Evolutionary conservation across 1,140 invertebrate genomes (phyloP).

Genomic region (Temnothorax longispinosus): DNA sequence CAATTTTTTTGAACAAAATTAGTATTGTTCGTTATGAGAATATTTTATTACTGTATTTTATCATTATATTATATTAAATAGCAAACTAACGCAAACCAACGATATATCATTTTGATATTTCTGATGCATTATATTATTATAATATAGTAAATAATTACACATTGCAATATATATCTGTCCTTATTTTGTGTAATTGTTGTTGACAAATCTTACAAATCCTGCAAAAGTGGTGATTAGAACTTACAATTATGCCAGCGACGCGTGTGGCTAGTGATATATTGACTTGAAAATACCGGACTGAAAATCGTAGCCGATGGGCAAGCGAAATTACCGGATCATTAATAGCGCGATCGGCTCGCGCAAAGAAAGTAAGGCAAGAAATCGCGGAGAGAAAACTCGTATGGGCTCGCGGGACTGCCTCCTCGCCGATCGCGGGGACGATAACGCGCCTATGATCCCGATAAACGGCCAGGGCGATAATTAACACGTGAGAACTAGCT

Average conservation of each 20-base stretch:
- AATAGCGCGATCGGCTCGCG: conserved; percentile 7
- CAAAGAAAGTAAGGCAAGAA: conserved; percentile 53
- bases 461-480: conserved; percentile 65
- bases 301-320: not conserved
- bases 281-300: not conserved
- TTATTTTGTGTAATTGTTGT: conserved; percentile 34
- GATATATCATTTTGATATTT: conserved; percentile 11
- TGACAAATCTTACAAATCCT: conserved; percentile 33
- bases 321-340: conserved; percentile 18
- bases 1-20: not conserved
- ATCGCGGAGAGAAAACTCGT: conserved; percentile 25
- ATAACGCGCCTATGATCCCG: conserved; percentile 62
- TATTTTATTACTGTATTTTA: not conserved
- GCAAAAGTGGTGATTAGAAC: conserved; percentile 22
- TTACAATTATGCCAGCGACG: conserved; percentile 46
- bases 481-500: conserved; percentile 67
- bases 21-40: not conserved
- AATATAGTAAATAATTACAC: conserved; percentile 71
- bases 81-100: not conserved
- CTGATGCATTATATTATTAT: not conserved
- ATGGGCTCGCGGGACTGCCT: conserved; percentile 9
- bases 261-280: conserved; percentile 1
- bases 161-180: conserved; percentile 32
- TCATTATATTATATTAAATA: not conserved
- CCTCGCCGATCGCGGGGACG: conserved; percentile 39